phyloP scores from a whole-genome alignment of 2,113 vertebrate genomes.

The Hemiprocne comata region DNA sequence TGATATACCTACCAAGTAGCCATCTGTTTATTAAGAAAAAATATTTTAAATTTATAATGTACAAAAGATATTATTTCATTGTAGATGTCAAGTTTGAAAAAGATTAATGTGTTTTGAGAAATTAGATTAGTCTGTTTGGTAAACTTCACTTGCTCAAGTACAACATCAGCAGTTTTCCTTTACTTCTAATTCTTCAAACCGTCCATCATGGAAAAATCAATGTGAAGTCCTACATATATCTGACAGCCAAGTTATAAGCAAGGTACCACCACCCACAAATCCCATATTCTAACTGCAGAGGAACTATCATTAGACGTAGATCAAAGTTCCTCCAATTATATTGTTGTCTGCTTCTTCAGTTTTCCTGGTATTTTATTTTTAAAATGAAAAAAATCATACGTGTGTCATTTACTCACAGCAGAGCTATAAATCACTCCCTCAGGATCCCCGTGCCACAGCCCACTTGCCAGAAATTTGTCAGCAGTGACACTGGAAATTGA shows the following conservation, averaged over 20 bases:
- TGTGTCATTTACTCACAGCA: background rate
- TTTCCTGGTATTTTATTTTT: background rate
- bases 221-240: background rate
- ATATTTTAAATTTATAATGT: background rate
- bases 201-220: background rate
- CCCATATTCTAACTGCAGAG: background rate
- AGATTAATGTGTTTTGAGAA: background rate
- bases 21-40: background rate
- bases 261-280: background rate
- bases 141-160: background rate
- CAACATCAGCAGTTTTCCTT: background rate
- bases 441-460: background rate
- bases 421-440: background rate
- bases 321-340: background rate
- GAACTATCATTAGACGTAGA: background rate
- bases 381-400: background rate
- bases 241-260: background rate
- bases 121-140: background rate
- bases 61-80: background rate
- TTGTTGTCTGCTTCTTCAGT: background rate
- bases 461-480: background rate
- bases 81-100: background rate
- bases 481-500: background rate
- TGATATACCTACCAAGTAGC: background rate
- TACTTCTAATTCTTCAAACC: background rate